These are phyloP conservation scores for Pyrgilauda ruficollis DNA, from an alignment of 2,113 vertebrate species.

Conservation along the genomic window DNA sequence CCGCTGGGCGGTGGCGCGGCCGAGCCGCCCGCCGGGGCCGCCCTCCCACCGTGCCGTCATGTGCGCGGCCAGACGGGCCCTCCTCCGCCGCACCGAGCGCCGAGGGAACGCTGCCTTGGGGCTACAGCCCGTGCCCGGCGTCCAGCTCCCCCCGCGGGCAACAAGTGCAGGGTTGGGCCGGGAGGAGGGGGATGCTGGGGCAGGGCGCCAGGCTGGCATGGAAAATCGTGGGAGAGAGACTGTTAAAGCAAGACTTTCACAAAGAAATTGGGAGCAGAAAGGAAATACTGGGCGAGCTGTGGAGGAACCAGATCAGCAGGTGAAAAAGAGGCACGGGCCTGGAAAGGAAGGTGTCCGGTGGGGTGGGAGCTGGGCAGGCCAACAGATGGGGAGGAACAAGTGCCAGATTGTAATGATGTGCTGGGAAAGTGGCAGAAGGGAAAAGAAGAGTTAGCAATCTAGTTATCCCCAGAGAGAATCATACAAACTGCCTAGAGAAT, in stretches of 20 bases:
- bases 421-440: neutral
- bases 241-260: neutral
- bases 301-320: neutral
- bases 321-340: neutral
- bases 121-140: neutral
- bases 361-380: neutral
- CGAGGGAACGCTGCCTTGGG: neutral
- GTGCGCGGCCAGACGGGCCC: neutral
- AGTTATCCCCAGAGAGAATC: neutral
- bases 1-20: neutral
- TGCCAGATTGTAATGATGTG: neutral
- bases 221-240: neutral
- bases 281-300: neutral
- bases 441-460: neutral
- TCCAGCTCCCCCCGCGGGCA: neutral
- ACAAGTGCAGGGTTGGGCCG: neutral
- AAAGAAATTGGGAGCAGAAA: neutral
- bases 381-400: no score
- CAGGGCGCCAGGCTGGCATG: neutral
- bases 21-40: neutral
- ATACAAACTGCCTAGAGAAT: neutral
- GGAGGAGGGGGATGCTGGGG: neutral
- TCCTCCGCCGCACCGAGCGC: neutral
- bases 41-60: neutral
- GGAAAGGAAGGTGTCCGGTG: no score